Percentiles rank a stretch among this genome's conserved stretches.
Evolutionary conservation across 2,113 vertebrate species (phyloP).

Genomic region (Octodon degus): DNA sequence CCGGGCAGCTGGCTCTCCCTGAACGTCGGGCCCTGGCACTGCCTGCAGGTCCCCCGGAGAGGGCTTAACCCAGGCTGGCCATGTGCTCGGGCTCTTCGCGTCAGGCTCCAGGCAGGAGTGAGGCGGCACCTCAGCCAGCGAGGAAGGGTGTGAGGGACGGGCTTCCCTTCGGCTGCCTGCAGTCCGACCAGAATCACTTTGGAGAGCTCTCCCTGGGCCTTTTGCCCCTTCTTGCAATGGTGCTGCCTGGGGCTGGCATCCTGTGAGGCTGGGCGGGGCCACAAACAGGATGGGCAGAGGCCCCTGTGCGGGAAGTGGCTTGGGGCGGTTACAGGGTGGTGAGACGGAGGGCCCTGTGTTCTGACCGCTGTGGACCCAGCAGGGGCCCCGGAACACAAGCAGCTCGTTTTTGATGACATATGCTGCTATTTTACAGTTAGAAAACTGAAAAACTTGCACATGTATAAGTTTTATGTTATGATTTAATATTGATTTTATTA

Average conservation of each 20-base stretch:
- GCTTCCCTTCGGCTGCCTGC: background rate
- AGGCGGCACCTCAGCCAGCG: background rate
- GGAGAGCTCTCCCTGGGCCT: background rate
- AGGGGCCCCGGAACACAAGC: background rate
- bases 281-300: background rate
- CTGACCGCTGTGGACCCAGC: background rate
- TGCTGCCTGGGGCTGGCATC: background rate
- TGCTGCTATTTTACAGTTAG: background rate
- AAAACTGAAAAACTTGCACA: background rate
- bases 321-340: background rate
- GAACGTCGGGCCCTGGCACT: too few relatives aligned
- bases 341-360: too few relatives aligned
- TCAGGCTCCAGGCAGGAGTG: background rate
- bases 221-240: background rate
- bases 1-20: background rate
- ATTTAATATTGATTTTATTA: background rate
- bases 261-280: background rate
- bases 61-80: background rate
- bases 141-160: background rate
- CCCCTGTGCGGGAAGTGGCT: background rate
- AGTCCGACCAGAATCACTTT: background rate
- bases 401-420: background rate
- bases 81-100: background rate
- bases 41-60: background rate
- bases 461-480: background rate